Base-by-base conservation (phyloP, 2,113 vertebrate species). In the Misgurnus mizolepis region DNA sequence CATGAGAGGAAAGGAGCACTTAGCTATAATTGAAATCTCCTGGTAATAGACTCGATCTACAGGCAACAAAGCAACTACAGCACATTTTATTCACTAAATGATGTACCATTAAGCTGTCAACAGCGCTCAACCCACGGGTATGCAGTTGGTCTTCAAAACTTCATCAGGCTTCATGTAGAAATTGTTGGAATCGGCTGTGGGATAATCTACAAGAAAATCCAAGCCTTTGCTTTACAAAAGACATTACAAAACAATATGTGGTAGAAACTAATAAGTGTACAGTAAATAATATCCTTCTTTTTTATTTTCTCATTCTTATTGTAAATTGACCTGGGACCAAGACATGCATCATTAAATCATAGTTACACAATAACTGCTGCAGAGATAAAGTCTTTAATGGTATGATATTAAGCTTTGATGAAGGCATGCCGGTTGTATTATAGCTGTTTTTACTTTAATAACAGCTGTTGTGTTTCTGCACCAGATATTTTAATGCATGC, bases 41-140 rank as follows among this genome's bases (percentile, higher is more conserved):
- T 45, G 67, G 15, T 62, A 49, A 62, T 66, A 80, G 34, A 49
- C 50, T 67, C 39, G 7, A 67, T 47, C 12, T 60, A 75, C 64
- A 50, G 66, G 49, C 71, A 68, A 58, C 79, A 45, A 66, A 58
- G 65, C 64, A 43, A 41, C 49, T 77, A 56, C 34, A 56, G 75
- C 64, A 78, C 76, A 50, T 60, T 53, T 50, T 49, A 22, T 61
- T 17, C 64, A 39, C 65, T 40, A 43, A 45, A 60, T 67, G 39
- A 67, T 8, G 41, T 40, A 41, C 64, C 64, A 81, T 76, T 75
- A 81, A 68, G 45, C 64, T 68, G 71, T 76, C 79, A 75, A 67
- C 65, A 17, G 50, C 4, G 27, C 41, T 79, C 27, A 62, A 17
- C 15, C n/a, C 22, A 39, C 10, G 53, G 67, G 41, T 8, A 47